Evolutionary conservation across 1,140 invertebrate genomes (phyloP), one percentile per base, ranked within the genome.

Genomic region (Diorhabda elongata): DNA sequence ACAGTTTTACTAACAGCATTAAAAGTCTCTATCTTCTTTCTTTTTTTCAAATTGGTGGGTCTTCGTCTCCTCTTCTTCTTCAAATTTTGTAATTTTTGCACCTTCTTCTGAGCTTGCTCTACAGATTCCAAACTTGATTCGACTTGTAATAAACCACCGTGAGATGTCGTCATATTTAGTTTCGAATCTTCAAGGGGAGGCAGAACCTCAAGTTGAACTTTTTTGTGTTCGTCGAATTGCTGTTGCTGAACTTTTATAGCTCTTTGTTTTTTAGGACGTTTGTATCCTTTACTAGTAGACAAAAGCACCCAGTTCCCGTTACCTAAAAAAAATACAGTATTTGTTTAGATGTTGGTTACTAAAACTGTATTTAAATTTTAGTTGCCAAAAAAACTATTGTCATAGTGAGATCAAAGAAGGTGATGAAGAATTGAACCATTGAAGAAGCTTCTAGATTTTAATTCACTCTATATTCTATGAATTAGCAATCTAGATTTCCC

Each of bases 281-380:
- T 85, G 81, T 91, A 92, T 6, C 90, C 91, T 79, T 90, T 89
- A 6, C 90, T 92, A 2, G 89, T 91, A 0, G 91, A 91, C 4
- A 92, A 76, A 0, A 92, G 80, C 2, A 92, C 86, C 91, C 91
- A 92, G 67, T 91, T 86, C 0, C 91, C 91, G 67, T 91, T 87
- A 2, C 89, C 87, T 61, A 42, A 5, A 41, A 42, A 52, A 52
- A 6, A 26, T 26, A 26, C 26, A 26, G 26, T 0, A 1, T 26
- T 26, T 26, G 26, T 26, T 26, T 26, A 26, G 26, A 26, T 26
- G 26, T 26, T 26, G 26, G 26, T 26, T 26, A 26, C 26, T 26
- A 26, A 26, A 26, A 26, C 26, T 26, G 26, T 26, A 26, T 26
- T 26, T 26, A 26, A 26, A 26, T 26, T 26, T 26, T 1, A 26